These are phyloP conservation scores for Solenopsis invicta DNA, from an alignment of 1,140 invertebrate species.

Conservation along the genomic window DNA sequence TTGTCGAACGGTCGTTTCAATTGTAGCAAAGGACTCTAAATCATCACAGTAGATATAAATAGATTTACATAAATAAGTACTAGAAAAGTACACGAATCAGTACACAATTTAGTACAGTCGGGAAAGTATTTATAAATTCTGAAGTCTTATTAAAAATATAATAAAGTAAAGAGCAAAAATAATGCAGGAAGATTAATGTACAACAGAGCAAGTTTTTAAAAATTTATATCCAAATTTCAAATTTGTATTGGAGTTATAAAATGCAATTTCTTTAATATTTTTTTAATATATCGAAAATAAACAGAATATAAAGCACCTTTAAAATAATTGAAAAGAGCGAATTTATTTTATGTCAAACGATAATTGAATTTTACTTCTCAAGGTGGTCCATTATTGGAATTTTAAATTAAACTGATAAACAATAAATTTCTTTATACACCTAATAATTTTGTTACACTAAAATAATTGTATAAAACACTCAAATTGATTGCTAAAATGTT, in stretches of 20 bases:
- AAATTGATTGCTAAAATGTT: no score
- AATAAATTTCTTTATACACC: neutral
- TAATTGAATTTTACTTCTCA: neutral
- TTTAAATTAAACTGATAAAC: slow-evolving; percentile 4
- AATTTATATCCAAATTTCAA: neutral
- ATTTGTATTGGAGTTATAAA: no score
- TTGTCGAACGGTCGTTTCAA: neutral
- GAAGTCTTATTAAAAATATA: neutral
- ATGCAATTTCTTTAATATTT: no score
- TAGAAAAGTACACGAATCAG: no score
- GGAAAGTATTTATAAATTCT: neutral
- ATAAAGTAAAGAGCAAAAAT: neutral
- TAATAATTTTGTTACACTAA: no score
- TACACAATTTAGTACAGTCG: neutral
- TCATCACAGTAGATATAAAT: slow-evolving; percentile 22
- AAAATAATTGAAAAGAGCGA: neutral
- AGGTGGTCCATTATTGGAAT: neutral
- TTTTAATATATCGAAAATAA: neutral
- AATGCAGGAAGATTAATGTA: neutral
- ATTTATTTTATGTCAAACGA: neutral
- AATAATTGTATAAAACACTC: no score
- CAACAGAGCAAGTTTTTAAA: neutral
- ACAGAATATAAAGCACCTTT: neutral
- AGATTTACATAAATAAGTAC: neutral
- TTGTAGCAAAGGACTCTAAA: neutral